Percentiles rank a stretch among this genome's conserved stretches.
phyloP scores from a whole-genome alignment of 2,113 vertebrate genomes.

The Ifrita kowaldi region DNA sequence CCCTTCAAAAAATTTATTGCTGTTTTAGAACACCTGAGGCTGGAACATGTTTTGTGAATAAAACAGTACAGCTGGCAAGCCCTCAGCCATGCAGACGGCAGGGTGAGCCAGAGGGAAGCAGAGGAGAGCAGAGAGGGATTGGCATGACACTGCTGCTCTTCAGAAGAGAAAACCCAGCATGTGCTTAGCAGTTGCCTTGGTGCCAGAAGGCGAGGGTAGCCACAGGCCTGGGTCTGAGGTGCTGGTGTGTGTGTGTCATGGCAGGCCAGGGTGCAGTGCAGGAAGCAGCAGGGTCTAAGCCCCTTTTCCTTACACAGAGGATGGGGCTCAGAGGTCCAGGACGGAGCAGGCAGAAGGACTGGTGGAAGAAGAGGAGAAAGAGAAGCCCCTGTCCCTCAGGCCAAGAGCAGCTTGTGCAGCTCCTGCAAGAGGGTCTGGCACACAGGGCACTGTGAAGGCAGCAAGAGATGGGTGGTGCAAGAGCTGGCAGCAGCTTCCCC shows the following conservation, averaged over 20 bases:
- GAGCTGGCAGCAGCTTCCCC: neutral
- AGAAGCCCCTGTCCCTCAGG: neutral
- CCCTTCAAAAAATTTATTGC: neutral
- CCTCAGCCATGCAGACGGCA: neutral
- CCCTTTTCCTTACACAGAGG: neutral
- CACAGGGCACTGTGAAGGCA: neutral
- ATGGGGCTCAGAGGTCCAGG: neutral
- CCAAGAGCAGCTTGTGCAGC: neutral
- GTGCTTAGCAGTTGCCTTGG: neutral
- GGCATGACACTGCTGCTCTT: rapidly evolving
- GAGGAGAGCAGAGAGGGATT: neutral
- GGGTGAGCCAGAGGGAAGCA: neutral
- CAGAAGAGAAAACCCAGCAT: neutral
- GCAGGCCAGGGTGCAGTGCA: rapidly evolving
- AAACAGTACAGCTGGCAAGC: neutral
- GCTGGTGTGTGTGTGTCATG: neutral
- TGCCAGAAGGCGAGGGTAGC: neutral
- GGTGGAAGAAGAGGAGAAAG: neutral
- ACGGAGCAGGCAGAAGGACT: neutral
- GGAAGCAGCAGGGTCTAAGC: neutral
- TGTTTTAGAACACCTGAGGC: neutral
- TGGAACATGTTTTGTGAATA: neutral
- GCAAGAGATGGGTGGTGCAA: neutral
- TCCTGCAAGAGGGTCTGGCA: neutral
- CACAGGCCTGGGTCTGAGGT: neutral